These are phyloP conservation scores for Coturnix japonica DNA, from an alignment of 2,113 vertebrate genomes.

Conservation along the genomic window DNA sequence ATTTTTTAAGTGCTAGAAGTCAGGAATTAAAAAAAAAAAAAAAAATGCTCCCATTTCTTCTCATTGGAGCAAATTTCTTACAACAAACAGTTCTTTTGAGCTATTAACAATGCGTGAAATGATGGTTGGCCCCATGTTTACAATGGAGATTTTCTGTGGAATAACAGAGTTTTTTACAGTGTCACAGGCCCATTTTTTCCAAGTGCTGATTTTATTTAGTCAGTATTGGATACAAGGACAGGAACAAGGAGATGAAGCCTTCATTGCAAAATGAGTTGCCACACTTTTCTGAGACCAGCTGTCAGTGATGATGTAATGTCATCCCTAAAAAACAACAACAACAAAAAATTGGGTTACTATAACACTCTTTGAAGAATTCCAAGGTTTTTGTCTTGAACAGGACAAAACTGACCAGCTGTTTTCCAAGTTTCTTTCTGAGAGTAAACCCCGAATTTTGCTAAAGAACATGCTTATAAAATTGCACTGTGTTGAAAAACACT, in stretches of 20 bases:
- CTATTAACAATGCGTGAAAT: not conserved
- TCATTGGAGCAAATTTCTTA: not conserved
- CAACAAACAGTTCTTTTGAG: fast-evolving
- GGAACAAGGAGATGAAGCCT: not conserved
- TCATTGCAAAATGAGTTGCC: not conserved
- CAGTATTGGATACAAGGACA: fast-evolving
- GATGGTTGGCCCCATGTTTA: not conserved
- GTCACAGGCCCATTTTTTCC: not conserved
- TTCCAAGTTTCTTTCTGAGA: not conserved
- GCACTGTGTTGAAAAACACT: not conserved
- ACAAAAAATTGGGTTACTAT: not conserved
- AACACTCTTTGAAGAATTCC: not conserved
- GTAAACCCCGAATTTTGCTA: not conserved
- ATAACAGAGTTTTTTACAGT: not conserved
- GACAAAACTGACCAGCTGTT: not conserved
- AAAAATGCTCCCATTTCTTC: not conserved
- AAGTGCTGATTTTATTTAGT: not conserved
- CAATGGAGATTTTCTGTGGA: not conserved
- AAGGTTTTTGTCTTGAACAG: not conserved
- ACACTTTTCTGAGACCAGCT: not conserved
- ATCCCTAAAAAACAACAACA: not conserved
- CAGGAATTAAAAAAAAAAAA: too few relatives aligned
- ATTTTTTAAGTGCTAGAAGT: not conserved
- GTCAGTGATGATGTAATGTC: not conserved
- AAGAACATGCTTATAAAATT: not conserved